phyloP scores from a whole-genome alignment of 2,797 vertebrate species.

The Phoxinus dragarum region DNA sequence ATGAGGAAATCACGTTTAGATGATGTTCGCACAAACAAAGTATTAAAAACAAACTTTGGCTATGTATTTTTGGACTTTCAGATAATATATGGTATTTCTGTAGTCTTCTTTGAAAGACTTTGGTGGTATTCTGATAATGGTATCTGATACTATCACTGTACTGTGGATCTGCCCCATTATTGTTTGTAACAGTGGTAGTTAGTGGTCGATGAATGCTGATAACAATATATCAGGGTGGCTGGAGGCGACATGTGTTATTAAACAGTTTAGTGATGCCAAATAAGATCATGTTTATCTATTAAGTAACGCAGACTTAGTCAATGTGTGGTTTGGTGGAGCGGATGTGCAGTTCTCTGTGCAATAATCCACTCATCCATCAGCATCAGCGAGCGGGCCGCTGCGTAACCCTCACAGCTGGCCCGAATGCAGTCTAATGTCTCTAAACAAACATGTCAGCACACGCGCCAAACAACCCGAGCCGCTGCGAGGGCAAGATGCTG shows the following conservation, averaged over 20 bases:
- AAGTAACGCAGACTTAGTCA: not conserved
- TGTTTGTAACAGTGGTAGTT: not conserved
- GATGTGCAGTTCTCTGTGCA: slow-evolving; percentile 1
- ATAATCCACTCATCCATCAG: slow-evolving; percentile 36
- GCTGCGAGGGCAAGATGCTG: slow-evolving; percentile 21
- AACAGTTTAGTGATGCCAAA: not conserved
- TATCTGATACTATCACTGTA: not conserved
- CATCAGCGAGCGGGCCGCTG: not conserved
- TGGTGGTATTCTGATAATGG: not conserved
- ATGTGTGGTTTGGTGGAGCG: not conserved
- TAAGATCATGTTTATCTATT: not conserved
- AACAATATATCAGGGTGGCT: not conserved
- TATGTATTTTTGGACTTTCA: not conserved
- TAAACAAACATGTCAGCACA: slow-evolving; percentile 63
- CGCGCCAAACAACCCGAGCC: slow-evolving; percentile 49
- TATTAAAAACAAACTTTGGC: not conserved
- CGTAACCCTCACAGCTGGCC: slow-evolving; percentile 50
- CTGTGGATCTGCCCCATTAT: not conserved
- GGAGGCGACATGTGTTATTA: not conserved
- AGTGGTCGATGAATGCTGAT: not conserved
- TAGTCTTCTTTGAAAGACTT: not conserved
- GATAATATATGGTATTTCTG: not conserved
- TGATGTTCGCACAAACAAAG: not conserved
- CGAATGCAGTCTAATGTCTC: slow-evolving; percentile 61
- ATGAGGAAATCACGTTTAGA: not conserved